Percentiles rank a stretch among this genome's conserved stretches.
Evolutionary conservation across 2,113 vertebrate genomes (phyloP).

Genomic region (Psittacula cyanocephala): DNA sequence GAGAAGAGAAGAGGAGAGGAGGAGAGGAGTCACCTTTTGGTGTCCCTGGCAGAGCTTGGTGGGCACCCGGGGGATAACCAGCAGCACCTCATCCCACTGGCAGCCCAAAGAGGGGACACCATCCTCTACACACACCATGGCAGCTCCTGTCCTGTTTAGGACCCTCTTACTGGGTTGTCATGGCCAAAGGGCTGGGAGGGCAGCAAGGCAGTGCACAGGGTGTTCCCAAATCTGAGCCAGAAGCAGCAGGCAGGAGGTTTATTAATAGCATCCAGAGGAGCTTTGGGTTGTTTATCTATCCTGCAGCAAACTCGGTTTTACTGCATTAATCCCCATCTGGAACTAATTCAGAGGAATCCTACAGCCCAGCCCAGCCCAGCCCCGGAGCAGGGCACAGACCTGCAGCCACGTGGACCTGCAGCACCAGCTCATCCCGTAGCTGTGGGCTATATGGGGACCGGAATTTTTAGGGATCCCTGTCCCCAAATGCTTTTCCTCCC

Average conservation of each 20-base stretch:
- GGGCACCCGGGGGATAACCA: accelerated
- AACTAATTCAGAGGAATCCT: conserved; percentile 58
- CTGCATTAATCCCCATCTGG: conserved; percentile 65
- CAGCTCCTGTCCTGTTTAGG: background rate
- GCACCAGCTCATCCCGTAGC: background rate
- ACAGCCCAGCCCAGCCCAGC: conserved; percentile 30
- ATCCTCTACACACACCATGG: background rate
- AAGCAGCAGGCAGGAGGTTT: background rate
- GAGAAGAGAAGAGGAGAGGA: background rate
- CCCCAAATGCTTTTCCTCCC: background rate
- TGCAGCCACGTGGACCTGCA: background rate
- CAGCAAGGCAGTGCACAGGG: background rate
- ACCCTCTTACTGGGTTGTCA: accelerated
- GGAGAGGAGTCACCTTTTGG: background rate
- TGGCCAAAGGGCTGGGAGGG: accelerated
- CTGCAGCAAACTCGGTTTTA: conserved; percentile 11
- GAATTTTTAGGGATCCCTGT: background rate
- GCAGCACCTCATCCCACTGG: background rate
- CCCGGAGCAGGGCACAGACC: background rate
- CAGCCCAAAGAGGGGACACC: accelerated
- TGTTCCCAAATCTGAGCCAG: conserved; percentile 3
- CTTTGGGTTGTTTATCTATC: conserved; percentile 53
- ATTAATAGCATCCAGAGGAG: conserved; percentile 49
- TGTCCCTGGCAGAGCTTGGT: background rate
- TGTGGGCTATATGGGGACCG: background rate